Evolutionary conservation across 2,113 vertebrate genomes (phyloP), one percentile per base, ranked within the genome.

Genomic region (Chaetodon auriga): DNA sequence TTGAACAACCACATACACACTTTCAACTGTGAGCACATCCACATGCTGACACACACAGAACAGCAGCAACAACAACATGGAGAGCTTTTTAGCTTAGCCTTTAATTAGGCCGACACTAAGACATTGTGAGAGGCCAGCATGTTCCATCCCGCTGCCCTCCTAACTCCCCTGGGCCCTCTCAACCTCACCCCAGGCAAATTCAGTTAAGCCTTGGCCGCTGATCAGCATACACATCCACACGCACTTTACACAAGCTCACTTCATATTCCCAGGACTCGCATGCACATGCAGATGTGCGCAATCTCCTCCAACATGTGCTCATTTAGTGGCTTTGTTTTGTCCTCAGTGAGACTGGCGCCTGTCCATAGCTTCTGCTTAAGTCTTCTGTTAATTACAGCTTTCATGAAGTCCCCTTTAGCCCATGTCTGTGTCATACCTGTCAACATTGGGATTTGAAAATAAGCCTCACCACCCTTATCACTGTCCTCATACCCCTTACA

Each of bases 21-120:
- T 69, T 75, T 43, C 2, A 21, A 14, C 16, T 21, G 46, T 6
- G 1, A 38, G 61, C 58, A 61, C 64, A 58, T 68, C 62, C 58
- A 46, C 57, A 55, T n/a, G 41, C 58, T 68, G 51, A 35, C 51
- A 54, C 46, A 61, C 45, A 62, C 30, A 58, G 25, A 84, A 54
- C 55, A 66, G 79, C 63, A 72, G 61, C 62, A 78, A 60, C 80
- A 82, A 68, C 63, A 86, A 77, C 57, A 70, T 21, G 16, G 69
- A 82, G 83, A 75, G 90, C 74, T 83, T 77, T 61, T 83, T 88
- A 78, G 82, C 84, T 87, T 74, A 68, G 79, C 55, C 77, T 87
- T 91, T 93, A 93, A 94, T 93, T 94, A 93, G 84, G 76, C 85
- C 23, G 21, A 73, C 82, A 73, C 68, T 83, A 80, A 92, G 86